These are phyloP conservation scores for Pogona vitticeps DNA, from an alignment of 2,113 vertebrate genomes.

Conservation along the genomic window DNA sequence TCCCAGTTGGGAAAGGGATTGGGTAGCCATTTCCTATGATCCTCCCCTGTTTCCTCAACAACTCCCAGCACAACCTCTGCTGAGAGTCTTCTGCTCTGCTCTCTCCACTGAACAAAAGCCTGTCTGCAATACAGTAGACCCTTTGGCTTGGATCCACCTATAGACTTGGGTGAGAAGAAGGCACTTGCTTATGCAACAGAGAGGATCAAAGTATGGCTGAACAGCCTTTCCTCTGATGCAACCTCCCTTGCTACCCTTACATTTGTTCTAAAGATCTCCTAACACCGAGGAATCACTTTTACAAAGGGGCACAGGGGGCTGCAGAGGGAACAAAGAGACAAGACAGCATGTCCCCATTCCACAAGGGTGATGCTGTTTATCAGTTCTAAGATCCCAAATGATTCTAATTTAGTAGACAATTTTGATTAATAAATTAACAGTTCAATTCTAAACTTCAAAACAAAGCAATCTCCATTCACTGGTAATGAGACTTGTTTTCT, in stretches of 20 bases:
- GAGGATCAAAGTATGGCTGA: too few relatives aligned
- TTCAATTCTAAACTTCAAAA: background rate
- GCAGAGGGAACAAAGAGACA: background rate
- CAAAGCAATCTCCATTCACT: background rate
- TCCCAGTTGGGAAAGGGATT: background rate
- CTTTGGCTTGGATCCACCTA: background rate
- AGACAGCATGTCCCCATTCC: background rate
- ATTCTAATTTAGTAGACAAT: background rate
- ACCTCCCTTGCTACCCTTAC: too few relatives aligned
- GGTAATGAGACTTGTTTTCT: background rate
- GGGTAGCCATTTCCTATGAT: background rate
- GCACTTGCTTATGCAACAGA: background rate
- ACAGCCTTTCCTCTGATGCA: too few relatives aligned
- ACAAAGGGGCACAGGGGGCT: too few relatives aligned
- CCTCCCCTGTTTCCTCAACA: too few relatives aligned
- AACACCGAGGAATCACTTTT: background rate
- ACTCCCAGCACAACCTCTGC: too few relatives aligned
- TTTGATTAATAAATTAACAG: background rate
- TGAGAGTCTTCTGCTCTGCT: background rate
- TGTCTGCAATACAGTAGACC: background rate
- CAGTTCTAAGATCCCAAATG: background rate
- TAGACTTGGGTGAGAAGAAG: background rate
- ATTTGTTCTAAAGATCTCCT: background rate
- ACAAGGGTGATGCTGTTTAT: background rate
- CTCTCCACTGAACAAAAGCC: background rate